Base-by-base conservation (phyloP, 64 coral and sea anemone species). In the Dendronephthya gigantea region DNA sequence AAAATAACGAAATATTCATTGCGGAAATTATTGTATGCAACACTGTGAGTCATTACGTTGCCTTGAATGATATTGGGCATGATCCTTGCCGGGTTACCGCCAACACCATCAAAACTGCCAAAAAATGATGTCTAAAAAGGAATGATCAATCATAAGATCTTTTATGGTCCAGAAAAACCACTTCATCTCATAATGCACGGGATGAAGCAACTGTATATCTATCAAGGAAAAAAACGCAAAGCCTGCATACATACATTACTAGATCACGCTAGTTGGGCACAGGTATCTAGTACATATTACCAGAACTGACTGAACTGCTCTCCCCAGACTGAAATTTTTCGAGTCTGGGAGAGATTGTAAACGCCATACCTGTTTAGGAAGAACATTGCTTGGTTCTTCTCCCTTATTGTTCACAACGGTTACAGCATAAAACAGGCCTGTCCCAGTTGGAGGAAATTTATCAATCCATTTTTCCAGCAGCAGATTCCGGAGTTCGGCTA, bases 351-450 rank as follows among this genome's bases (percentile, higher is more conserved):
- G 25, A 62, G 55, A 52, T 52, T 52, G 41, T 45, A 11, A 45
- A 45, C 4, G 11, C 41, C 4, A 14, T 35, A 79, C 72, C 72
- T 79, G 72, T 12, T 79, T 3, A 35, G 72, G 32, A 19, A 79
- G 0, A 79, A 79, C 72, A 19, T 33, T 79, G 34, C 36, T 29
- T 11, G 37, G 34, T 79, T 79, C 72, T 19, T 28, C 12, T 79
- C 72, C 72, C 13, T 39, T 34, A 9, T 79, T 29, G 32, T 79
- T 39, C 30, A 79, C 72, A 79, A 79, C 6, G 36, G 72, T 79
- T 8, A 79, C 72, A 39, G 72, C 72, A 39, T 79, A 79, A 39
- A 79, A 79, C 9, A 79, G 72, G 13, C 72, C 72, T 35, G 72
- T 33, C 13, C 72, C 72, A 29, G 72, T 37, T 2, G 72, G 72